phyloP scores from a whole-genome alignment of 2,797 vertebrate species.

The Microhierax caerulescens region DNA sequence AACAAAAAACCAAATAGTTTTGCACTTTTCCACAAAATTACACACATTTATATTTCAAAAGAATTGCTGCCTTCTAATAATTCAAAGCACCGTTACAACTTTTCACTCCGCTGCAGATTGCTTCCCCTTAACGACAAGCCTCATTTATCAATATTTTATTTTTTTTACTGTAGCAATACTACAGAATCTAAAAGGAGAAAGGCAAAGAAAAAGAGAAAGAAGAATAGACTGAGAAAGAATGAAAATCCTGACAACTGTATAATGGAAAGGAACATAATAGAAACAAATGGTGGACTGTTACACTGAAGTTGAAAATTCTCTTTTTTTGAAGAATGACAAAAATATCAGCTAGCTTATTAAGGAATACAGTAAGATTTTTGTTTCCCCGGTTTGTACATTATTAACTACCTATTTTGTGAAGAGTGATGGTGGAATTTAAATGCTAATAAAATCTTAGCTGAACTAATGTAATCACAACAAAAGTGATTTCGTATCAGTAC shows the following conservation, averaged over 20 bases:
- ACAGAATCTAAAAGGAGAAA: background rate
- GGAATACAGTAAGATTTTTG: background rate
- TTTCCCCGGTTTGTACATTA: background rate
- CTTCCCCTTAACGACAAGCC: background rate
- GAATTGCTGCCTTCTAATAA: background rate
- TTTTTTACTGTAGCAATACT: background rate
- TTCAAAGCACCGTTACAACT: background rate
- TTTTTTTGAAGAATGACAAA: background rate
- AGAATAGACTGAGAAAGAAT: background rate
- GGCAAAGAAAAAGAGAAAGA: background rate
- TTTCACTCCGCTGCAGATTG: background rate
- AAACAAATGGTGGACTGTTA: background rate
- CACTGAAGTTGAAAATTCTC: background rate
- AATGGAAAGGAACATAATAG: background rate
- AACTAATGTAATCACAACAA: background rate
- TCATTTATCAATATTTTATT: background rate
- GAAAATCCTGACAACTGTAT: background rate
- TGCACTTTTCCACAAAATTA: background rate
- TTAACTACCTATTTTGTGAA: background rate
- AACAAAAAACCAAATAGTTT: background rate
- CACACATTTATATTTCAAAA: background rate
- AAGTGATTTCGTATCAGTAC: background rate
- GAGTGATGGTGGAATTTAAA: background rate
- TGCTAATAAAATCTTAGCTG: background rate
- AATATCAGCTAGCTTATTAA: background rate